phyloP scores from a whole-genome alignment of 2,113 vertebrate species.

The Mohoua ochrocephala region DNA sequence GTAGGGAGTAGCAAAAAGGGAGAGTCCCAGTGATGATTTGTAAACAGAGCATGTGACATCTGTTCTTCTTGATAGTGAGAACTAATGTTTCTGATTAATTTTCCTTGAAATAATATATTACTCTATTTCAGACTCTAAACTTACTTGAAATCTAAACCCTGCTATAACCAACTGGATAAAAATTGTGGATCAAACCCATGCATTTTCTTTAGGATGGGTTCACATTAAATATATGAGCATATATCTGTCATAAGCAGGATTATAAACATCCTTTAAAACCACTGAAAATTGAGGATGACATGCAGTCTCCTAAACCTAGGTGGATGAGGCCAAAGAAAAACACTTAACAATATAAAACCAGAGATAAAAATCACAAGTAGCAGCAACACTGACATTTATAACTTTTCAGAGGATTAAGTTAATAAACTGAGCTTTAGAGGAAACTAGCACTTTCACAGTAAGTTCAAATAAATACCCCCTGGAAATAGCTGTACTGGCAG shows the following conservation, averaged over 20 bases:
- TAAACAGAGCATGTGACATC: rapidly evolving
- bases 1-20: background rate
- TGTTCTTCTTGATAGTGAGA: background rate
- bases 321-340: background rate
- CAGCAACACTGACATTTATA: background rate
- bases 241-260: background rate
- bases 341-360: background rate
- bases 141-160: background rate
- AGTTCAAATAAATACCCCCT: background rate
- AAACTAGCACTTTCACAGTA: background rate
- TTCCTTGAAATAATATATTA: background rate
- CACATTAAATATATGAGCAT: background rate
- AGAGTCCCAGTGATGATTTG: background rate
- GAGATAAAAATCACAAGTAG: background rate
- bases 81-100: background rate
- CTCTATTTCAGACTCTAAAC: background rate
- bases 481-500: background rate
- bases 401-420: background rate
- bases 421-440: background rate
- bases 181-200: background rate
- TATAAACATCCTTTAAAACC: background rate
- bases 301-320: background rate
- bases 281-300: background rate
- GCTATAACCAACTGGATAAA: background rate
- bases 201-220: background rate